Evolutionary conservation across 2,113 vertebrate species (phyloP).

Genomic region (Otolemur garnettii): DNA sequence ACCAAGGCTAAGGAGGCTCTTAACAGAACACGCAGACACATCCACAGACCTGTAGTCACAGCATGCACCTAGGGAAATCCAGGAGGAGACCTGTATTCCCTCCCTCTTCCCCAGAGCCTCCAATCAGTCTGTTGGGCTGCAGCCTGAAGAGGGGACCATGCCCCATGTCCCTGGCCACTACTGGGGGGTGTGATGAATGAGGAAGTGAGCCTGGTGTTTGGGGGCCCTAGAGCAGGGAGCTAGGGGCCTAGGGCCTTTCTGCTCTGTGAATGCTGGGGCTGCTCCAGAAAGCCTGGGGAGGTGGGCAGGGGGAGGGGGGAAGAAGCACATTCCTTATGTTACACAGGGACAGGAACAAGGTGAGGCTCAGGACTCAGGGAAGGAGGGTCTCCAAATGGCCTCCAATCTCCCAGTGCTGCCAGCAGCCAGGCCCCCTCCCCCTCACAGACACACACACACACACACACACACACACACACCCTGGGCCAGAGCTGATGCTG

Average conservation of each 20-base stretch:
- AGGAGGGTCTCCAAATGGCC: not conserved
- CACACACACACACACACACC: no score
- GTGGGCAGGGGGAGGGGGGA: no score
- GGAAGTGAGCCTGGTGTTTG: not conserved
- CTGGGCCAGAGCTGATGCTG: not conserved
- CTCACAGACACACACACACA: no score
- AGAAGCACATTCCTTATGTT: not conserved
- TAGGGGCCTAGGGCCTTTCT: not conserved
- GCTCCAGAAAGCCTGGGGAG: not conserved
- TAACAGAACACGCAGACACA: not conserved
- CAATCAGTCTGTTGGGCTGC: not conserved
- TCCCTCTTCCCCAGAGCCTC: not conserved
- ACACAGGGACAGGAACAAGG: no score
- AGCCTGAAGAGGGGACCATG: not conserved
- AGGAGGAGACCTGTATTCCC: not conserved
- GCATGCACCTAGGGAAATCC: not conserved
- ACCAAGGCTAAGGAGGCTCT: not conserved
- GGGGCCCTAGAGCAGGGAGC: not conserved
- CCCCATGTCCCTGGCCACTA: not conserved
- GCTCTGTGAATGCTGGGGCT: not conserved
- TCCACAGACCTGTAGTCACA: not conserved
- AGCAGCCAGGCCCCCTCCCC: no score
- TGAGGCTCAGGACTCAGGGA: not conserved
- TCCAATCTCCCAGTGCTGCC: not conserved
- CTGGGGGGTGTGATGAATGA: conserved; percentile 53